Evolutionary conservation across 2,797 vertebrate species (phyloP), one percentile per base, ranked within the genome.

Genomic region (Malurus splendens): DNA sequence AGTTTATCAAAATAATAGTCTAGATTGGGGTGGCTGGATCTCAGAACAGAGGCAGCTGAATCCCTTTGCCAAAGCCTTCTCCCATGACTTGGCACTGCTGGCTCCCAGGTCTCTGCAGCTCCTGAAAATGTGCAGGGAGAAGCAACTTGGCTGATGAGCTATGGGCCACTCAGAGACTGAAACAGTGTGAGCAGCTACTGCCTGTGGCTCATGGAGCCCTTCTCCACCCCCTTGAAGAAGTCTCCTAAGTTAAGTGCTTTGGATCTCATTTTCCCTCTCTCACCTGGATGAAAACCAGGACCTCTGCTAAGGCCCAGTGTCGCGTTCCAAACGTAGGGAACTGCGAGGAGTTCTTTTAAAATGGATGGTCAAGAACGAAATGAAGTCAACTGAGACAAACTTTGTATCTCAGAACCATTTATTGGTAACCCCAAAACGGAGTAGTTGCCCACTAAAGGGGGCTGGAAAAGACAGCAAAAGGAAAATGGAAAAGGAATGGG

Each of bases 171-270:
- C 12, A 52, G 17, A 30, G 19, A 47, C 27, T 3, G 1, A 81
- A 84, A 74, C 0, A 0, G 23, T 4, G 5, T 22, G 14, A 47
- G 42, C 23, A 70, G 57, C 24, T 50, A 70, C 25, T 10, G 9
- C 39, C 48, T 71, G 20, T 0, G 6, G n/a, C 18, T 41, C 44
- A 33, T 23, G 8, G 22, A 81, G 36, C 27, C 36, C 30, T 74
- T 13, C 27, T 57, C 30, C 54, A 70, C 5, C 8, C 33, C 23
- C 24, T 17, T 13, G 5, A 80, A 28, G 24, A 54, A 12, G 18
- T n/a, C 7, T 33, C 7, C 2, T 30, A 16, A 56, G 27, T 75
- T 71, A 67, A 76, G 39, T 39, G 19, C 42, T 82, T 86, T 4
- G 6, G 28, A 44, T 48, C 7, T 77, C 18, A 17, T 73, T 73